Evolutionary conservation across 2,888 invertebrate genomes (phyloP).

Genomic region (Phrixothrix hirtus): DNA sequence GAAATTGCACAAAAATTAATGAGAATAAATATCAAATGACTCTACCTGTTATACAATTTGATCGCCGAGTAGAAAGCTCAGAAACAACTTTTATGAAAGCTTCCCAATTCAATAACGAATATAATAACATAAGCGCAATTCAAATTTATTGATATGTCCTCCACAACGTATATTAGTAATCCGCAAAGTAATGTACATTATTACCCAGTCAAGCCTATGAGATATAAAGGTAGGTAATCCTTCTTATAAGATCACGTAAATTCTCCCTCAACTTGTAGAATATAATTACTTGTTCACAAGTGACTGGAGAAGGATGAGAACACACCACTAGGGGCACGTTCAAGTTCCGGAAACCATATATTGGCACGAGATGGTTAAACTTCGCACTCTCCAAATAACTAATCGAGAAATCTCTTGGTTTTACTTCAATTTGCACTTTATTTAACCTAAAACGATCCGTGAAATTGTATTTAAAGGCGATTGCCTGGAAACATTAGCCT

Average conservation of each 20-base stretch:
- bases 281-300: conserved; percentile 30
- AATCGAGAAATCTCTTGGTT: conserved; percentile 19
- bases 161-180: not conserved
- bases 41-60: no score
- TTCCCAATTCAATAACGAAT: no score
- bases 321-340: conserved; percentile 25
- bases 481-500: conserved; percentile 10
- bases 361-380: conserved; percentile 21
- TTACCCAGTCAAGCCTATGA: no score
- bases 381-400: conserved; percentile 27
- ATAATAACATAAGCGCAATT: no score
- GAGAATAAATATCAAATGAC: no score
- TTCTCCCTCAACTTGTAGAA: conserved; percentile 26
- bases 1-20: no score
- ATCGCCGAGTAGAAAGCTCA: no score
- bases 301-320: conserved; percentile 18
- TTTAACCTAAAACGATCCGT: conserved; percentile 25
- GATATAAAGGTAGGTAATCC: conserved; percentile 18
- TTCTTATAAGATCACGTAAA: conserved; percentile 17
- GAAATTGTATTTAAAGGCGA: conserved; percentile 23
- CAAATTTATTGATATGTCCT: no score
- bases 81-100: no score
- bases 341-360: conserved; percentile 22
- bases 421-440: conserved; percentile 28
- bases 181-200: not conserved